Evolutionary conservation across 2,888 invertebrate genomes (phyloP), one percentile per base, ranked within the genome.

Genomic region (Dioctria linearis): DNA sequence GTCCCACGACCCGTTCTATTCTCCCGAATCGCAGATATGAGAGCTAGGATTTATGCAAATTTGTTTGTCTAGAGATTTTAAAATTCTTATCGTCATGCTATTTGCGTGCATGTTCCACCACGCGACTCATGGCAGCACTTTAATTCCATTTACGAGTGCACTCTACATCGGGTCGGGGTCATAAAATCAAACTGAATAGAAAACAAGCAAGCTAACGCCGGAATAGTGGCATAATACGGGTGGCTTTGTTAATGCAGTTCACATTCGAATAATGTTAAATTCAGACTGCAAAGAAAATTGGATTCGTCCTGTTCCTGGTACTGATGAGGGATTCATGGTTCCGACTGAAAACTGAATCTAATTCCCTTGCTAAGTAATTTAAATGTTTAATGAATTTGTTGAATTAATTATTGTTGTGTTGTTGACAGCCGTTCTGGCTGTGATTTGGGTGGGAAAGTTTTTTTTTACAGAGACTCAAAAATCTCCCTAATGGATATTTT

Each of bases 141-240:
- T 73, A 73, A 73, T 73, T 73, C 57, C 73, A 73, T 73, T 73
- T 73, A 59, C 42, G 73, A 57, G 73, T 73, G 73, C 73, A 73
- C 43, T 59, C 25, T n/a, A 13, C 73, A 73, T 59, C 42, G 54
- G 57, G 73, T 59, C 42, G 54, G 57, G 73, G 57, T 73, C 59
- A 57, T 73, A 73, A 57, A 73, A 73, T 59, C 54, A 73, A 73
- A 73, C 42, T 40, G 59, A 73, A 40, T 42, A 13, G 42, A 57
- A 13, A 42, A 8, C 59, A 54, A 13, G 13, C 66, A 3, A n/a
- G 37, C 66, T 42, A n/a, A 39, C 6, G 2, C 9, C 4, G 5
- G 11, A 39, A 51, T 9, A 69, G 51, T 39, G 11, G 39, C 25
- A 73, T 73, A 73, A 73, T 73, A 57, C n/a, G 40, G 57, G 37